Conservation (phyloP, 1,140 invertebrate species). For the Pristionchus pacificus region DNA sequence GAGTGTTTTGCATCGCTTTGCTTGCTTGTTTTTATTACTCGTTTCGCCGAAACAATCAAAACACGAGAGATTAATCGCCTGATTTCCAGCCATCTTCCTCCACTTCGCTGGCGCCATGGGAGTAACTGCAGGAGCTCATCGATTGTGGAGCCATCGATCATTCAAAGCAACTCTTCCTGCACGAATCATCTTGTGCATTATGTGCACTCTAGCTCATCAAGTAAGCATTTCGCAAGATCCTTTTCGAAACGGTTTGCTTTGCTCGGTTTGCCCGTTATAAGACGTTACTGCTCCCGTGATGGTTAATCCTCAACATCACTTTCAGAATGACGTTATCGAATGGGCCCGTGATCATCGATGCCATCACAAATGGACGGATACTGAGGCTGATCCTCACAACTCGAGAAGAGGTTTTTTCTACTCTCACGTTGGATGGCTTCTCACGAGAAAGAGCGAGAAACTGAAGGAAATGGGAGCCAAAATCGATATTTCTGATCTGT, state of each 20-base stretch:
- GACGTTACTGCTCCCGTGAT: background rate
- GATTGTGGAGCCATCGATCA: slow-evolving; percentile 85
- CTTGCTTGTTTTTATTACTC: background rate
- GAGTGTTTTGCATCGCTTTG: slow-evolving; percentile 25
- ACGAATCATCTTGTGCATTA: slow-evolving; percentile 71
- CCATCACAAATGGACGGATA: slow-evolving; percentile 96
- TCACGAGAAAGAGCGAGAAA: slow-evolving; percentile 82
- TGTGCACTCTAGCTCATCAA: slow-evolving; percentile 81
- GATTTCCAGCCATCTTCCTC: slow-evolving; percentile 41
- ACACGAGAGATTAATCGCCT: background rate
- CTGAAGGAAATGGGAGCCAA: slow-evolving; percentile 78
- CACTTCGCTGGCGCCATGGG: slow-evolving; percentile 58
- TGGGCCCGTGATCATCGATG: slow-evolving; percentile 86
- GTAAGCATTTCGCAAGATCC: slow-evolving; percentile 61
- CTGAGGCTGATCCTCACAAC: no score
- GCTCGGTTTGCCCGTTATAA: background rate
- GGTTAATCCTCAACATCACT: slow-evolving; percentile 70
- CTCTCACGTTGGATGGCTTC: slow-evolving; percentile 87
- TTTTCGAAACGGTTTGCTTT: background rate
- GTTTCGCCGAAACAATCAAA: background rate
- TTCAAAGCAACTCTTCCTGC: slow-evolving; percentile 88
- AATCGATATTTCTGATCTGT: slow-evolving; percentile 80
- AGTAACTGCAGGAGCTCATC: slow-evolving; percentile 87
- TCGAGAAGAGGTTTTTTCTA: slow-evolving; percentile 91
- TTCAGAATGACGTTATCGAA: no score